Base-by-base conservation (phyloP, 2,113 vertebrate genomes). In the Sorex fumeus region DNA sequence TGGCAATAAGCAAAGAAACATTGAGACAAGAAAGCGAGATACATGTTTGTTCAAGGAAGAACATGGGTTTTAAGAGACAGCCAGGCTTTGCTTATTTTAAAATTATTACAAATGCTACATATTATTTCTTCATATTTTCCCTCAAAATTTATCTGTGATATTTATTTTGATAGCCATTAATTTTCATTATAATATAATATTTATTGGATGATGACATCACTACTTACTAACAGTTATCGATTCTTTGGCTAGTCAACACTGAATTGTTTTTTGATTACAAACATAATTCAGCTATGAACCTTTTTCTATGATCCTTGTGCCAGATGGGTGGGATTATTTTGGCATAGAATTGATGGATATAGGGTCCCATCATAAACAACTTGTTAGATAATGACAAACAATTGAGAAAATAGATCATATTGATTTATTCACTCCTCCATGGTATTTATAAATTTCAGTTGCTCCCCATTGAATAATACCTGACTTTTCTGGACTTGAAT, bases 101-200 rank as follows among this genome's bases (percentile, higher is more conserved):
- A 86, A 16, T 11, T 94, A 76, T 86, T 82, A 0, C 40, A 75
- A 93, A 77, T 79, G 15, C 23, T 50, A 84, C 50, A 21, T 1
- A 50, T 50, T 60, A 60, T 60, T 60, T 60, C 79, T 87, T 18
- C 30, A 0, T 75, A 78, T 74, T 75, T 88, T 50, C 32, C 32
- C 53, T 87, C 16, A 76, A 84, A 91, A 79, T 82, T 72, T 21
- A 82, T 27, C 77, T 93, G 10, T 47, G 60, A 62, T 83, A 43
- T 13, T 67, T 45, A 53, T 87, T 82, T 74, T 87, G 57, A 88
- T 75, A 71, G 3, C 43, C 47, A 10, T 32, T 76, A 74, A 21
- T 40, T 91, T 91, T 69, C 50, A 71, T 86, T 18, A 67, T 25
- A 71, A 2, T 2, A 34, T 30, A 32, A 87, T 7, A 15, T 47